A percentile compares a stretch with the other conserved stretches of the same genome.
Conservation (phyloP, 92 coral and sea anemone genomes). For the Zoanthus sociatus region DNA sequence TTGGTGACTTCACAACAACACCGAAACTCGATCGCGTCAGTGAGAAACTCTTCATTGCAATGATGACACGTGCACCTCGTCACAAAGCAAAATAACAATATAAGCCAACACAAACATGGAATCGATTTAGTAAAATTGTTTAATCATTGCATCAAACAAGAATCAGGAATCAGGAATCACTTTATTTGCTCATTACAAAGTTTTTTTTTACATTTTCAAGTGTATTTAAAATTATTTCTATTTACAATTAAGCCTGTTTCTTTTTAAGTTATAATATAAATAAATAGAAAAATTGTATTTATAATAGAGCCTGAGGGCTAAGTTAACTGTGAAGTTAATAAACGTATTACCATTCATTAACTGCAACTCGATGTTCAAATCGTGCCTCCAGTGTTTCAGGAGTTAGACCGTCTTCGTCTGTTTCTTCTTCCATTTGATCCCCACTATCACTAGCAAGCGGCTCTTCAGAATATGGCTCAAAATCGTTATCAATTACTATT, state of each 20-base stretch:
- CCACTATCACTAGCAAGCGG: conserved; percentile 1
- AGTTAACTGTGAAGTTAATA: neutral
- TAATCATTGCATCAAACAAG: neutral
- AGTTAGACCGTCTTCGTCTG: conserved; percentile 37
- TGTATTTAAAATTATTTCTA: no score
- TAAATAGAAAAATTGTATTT: no score
- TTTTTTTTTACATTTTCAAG: no score
- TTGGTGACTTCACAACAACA: conserved; percentile 10
- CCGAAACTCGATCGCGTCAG: conserved; percentile 12
- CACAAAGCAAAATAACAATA: neutral
- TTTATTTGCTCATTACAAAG: no score
- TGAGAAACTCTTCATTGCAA: neutral
- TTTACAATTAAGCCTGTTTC: no score
- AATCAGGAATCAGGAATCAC: no score
- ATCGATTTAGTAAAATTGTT: neutral
- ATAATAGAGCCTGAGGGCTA: no score
- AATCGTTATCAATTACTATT: neutral
- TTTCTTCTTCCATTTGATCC: neutral
- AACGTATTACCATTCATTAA: conserved; percentile 29
- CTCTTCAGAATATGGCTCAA: conserved; percentile 7
- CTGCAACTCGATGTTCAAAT: conserved; percentile 22
- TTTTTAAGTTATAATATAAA: no score
- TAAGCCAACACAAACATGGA: neutral
- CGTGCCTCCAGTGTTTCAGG: conserved; percentile 46
- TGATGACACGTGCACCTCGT: conserved; percentile 7